phyloP scores from a whole-genome alignment of 1,140 invertebrate genomes.

The Bathynomus jamesi region DNA sequence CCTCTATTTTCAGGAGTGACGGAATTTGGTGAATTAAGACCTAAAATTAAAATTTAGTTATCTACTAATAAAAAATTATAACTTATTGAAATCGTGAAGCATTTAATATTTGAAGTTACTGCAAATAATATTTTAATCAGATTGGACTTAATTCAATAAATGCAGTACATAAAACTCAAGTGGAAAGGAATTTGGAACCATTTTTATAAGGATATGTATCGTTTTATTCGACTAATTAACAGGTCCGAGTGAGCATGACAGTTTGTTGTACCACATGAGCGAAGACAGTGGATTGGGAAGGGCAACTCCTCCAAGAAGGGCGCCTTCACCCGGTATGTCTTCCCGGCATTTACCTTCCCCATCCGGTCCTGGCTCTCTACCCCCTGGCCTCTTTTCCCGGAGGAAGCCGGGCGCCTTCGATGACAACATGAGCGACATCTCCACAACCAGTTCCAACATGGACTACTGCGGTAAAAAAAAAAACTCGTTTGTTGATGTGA shows the following conservation, averaged over 20 bases:
- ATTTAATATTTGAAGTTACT: too few species aligned
- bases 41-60: too few species aligned
- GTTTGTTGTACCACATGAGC: constrained; percentile 36
- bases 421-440: constrained; percentile 76
- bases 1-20: too few species aligned
- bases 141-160: too few species aligned
- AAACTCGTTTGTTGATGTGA: constrained; percentile 2
- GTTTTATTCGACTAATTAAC: too few species aligned
- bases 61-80: too few species aligned
- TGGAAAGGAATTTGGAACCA: too few species aligned
- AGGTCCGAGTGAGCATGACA: constrained; percentile 36
- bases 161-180: too few species aligned
- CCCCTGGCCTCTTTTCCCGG: constrained; percentile 69
- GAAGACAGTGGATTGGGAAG: constrained; percentile 41
- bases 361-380: constrained; percentile 63
- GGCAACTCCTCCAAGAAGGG: constrained; percentile 38
- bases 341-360: constrained; percentile 31
- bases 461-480: constrained; percentile 67
- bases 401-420: constrained; percentile 69
- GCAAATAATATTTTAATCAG: too few species aligned
- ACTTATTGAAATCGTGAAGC: too few species aligned
- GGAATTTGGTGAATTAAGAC: too few species aligned
- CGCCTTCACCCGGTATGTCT: constrained; percentile 33
- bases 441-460: constrained; percentile 53
- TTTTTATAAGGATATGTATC: too few species aligned